Percentiles rank a stretch among this genome's conserved stretches.
Evolutionary conservation across 53 echinoderm and acorn worm genomes (phyloP).

Genomic region (Temnopleurus reevesii): DNA sequence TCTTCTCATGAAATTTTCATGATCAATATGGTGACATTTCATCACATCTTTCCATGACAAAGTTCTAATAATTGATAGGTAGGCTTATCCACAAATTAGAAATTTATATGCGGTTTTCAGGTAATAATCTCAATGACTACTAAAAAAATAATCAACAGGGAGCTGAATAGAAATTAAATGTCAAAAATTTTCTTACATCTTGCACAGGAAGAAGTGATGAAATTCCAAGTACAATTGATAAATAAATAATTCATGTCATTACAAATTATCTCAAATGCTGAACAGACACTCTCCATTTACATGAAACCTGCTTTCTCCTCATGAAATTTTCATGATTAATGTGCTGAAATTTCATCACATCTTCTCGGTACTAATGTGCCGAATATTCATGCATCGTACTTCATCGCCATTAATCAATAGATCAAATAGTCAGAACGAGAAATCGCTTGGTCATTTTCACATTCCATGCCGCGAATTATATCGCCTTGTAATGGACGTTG

Average conservation of each 20-base stretch:
- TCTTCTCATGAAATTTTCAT: no score
- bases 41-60: no score
- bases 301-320: not conserved
- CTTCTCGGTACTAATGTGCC: not conserved
- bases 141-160: no score
- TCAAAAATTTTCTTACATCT: no score
- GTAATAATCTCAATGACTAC: no score
- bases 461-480: not conserved
- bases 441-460: not conserved
- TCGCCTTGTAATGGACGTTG: not conserved
- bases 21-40: no score
- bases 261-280: constrained; percentile 22
- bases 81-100: no score
- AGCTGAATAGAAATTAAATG: no score
- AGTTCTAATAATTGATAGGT: no score
- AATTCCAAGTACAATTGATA: no score
- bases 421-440: not conserved
- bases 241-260: not conserved
- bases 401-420: constrained; percentile 7
- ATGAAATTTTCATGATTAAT: not conserved
- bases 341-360: not conserved
- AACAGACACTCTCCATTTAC: not conserved
- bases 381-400: not conserved
- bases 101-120: no score
- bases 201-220: no score